Evolutionary conservation across 2,113 vertebrate genomes (phyloP).

Genomic region (Progne subis): DNA sequence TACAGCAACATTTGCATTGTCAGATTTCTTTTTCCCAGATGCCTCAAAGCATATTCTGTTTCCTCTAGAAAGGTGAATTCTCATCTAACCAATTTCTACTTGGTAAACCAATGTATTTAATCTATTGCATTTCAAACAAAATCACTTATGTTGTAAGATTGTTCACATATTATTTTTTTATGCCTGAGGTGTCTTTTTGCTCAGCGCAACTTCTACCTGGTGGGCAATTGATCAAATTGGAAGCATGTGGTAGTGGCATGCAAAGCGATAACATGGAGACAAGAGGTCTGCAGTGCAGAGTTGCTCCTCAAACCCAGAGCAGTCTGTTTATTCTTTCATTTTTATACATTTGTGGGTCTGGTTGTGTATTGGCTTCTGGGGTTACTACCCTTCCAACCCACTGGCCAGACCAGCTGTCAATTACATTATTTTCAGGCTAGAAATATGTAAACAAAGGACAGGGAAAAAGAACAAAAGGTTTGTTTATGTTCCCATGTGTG

Average conservation of each 20-base stretch:
- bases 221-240: fast-evolving
- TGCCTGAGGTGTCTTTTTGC: background rate
- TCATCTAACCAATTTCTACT: background rate
- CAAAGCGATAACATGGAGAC: no score
- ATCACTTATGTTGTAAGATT: background rate
- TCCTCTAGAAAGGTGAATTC: background rate
- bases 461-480: no score
- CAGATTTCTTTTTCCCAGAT: background rate
- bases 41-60: background rate
- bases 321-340: no score
- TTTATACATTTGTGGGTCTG: no score
- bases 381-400: no score
- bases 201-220: background rate
- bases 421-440: no score
- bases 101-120: background rate
- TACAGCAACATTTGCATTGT: background rate
- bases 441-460: no score
- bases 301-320: no score
- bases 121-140: background rate
- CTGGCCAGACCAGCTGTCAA: no score
- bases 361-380: no score
- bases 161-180: background rate
- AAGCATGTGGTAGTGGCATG: background rate
- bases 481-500: no score
- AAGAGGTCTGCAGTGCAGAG: no score